These are phyloP conservation scores for Clarias gariepinus DNA, from an alignment of 2,113 vertebrate species.

Conservation along the genomic window DNA sequence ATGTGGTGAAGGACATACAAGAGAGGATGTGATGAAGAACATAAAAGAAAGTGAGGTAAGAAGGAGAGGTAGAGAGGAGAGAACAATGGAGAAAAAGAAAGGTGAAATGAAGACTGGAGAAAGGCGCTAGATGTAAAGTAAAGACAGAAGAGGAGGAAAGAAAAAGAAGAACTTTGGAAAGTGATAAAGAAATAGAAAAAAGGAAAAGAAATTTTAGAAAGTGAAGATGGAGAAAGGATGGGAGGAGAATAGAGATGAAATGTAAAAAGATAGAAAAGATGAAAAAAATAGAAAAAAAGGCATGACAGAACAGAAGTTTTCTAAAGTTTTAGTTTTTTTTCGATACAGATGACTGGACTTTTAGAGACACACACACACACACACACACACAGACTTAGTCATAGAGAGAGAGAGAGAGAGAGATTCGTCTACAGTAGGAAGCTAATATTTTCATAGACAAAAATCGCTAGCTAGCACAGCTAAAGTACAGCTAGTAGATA, in stretches of 20 bases:
- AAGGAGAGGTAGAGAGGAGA: neutral
- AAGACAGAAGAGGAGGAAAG: neutral
- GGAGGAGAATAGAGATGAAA: neutral
- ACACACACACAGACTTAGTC: neutral
- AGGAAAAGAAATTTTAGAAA: too few species aligned
- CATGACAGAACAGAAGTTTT: too few species aligned
- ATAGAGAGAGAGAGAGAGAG: too few species aligned
- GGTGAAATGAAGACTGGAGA: neutral
- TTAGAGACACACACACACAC: neutral
- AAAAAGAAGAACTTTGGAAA: neutral
- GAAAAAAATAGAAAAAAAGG: neutral
- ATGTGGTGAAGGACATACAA: neutral
- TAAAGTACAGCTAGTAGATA: too few species aligned
- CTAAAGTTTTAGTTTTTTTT: neutral
- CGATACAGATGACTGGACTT: neutral
- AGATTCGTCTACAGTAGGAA: too few species aligned
- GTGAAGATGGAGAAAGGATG: neutral
- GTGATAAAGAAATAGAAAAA: neutral
- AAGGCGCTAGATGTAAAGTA: neutral
- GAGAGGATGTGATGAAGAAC: neutral
- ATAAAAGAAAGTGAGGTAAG: neutral
- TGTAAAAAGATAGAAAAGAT: neutral
- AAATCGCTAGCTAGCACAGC: neutral
- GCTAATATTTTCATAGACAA: neutral
- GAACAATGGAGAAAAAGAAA: neutral